Evolutionary conservation across 2,888 invertebrate genomes (phyloP), one percentile per base, ranked within the genome.

Genomic region (Rotaria magnacalcarata): DNA sequence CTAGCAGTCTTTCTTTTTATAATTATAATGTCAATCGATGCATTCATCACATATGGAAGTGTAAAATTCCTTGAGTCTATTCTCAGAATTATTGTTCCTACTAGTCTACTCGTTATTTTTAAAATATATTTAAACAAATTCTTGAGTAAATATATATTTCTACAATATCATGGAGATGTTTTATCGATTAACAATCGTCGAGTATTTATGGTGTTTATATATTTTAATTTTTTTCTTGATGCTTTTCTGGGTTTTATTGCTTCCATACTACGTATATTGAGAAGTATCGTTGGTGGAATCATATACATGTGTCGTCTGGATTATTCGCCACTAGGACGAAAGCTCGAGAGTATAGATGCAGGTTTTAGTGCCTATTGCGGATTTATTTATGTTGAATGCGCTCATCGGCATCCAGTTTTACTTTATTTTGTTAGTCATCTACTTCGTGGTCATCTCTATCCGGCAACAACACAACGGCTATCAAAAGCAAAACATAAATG

Each of bases 151-250:
- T 47, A 47, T 47, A n/a, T 80, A 10, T 80, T 80, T 80, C 47
- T 80, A n/a, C 80, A 80, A 47, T 34, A 80, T 80, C 0, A 0
- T 7, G 80, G 80, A 4, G 11, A 43, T 4, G 10, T 47, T 47
- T 47, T 80, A n/a, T 21, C 43, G 2, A n/a, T 80, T 47, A 80
- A 80, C 14, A 80, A 80, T 80, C 80, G 80, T 10, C 80, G 80
- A 74, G 2, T 11, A 16, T 41, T 41, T 10, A 80, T 47, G 80
- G 47, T 80, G 0, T 80, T n/a, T 10, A 7, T 80, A 14, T 80
- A 80, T 47, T 80, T 54, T 54, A 54, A 21, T 54, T 54, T 54
- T 21, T 54, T 54, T 54, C 54, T 54, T 21, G 54, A 54, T 54
- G 54, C 54, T 54, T 54, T 54, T 54, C 21, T 54, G 19, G 54